These are phyloP conservation scores for Eupithecia subfuscata DNA, from an alignment of 2,888 invertebrate genomes.

Conservation along the genomic window DNA sequence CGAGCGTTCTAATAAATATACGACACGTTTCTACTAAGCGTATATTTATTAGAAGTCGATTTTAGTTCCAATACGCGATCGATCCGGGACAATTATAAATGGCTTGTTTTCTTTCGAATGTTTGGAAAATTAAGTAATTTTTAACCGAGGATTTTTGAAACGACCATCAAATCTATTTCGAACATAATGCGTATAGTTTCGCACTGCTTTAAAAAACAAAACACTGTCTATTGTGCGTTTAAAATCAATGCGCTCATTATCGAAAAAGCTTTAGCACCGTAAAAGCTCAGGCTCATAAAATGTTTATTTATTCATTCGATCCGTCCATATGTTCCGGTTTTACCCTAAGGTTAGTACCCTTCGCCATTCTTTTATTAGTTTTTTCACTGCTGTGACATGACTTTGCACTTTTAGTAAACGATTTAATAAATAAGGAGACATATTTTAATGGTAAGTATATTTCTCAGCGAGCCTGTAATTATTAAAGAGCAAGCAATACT, in stretches of 20 bases:
- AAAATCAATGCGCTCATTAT: conserved; percentile 22
- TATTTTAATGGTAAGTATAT: neutral
- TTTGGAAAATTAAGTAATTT: neutral
- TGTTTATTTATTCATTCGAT: conserved; percentile 23
- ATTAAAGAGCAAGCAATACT: neutral
- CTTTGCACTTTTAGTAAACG: conserved; percentile 38
- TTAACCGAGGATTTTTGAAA: neutral
- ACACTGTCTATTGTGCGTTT: neutral
- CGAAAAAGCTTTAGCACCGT: conserved; percentile 20
- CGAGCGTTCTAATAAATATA: conserved; percentile 22
- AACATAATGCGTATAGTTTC: too few relatives aligned
- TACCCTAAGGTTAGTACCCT: conserved; percentile 33
- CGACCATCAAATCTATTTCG: too few relatives aligned
- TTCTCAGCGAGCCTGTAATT: neutral
- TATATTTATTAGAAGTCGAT: conserved; percentile 4
- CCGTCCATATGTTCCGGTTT: conserved; percentile 19
- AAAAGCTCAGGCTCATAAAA: conserved; percentile 27
- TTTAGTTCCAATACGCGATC: conserved; percentile 19
- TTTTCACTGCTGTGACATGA: conserved; percentile 40
- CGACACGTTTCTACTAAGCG: conserved; percentile 19
- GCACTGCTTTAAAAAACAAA: neutral
- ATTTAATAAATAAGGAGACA: neutral
- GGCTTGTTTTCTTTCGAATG: conserved; percentile 26
- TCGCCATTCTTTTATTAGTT: conserved; percentile 35
- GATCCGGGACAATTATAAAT: conserved; percentile 20